phyloP scores from a whole-genome alignment of 2,113 vertebrate species.

The Zeus faber region DNA sequence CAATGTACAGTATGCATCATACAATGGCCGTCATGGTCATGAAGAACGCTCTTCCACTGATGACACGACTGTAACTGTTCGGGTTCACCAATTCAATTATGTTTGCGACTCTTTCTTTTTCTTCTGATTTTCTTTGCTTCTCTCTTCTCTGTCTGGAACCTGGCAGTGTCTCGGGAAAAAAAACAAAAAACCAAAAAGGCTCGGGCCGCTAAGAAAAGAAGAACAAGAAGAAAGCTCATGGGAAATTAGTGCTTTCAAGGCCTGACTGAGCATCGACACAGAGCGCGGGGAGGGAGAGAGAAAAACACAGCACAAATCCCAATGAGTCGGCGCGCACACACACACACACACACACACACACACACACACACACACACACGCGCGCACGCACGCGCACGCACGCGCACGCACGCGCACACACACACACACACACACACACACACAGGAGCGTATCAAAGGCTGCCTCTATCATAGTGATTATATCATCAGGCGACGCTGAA shows the following conservation, averaged over 20 bases:
- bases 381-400: background rate
- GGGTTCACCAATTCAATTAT: slow-evolving; percentile 52
- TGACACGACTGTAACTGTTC: slow-evolving; percentile 14
- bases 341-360: slow-evolving; percentile 13
- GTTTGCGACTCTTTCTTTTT: slow-evolving; percentile 45
- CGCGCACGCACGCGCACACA: background rate
- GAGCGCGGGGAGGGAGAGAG: slow-evolving; percentile 28
- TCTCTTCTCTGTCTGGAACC: too few species aligned
- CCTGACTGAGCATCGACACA: slow-evolving; percentile 45
- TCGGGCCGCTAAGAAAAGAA: slow-evolving; percentile 44
- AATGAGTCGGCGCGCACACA: slow-evolving; percentile 17
- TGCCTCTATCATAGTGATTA: slow-evolving; percentile 33
- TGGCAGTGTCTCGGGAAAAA: slow-evolving; percentile 25
- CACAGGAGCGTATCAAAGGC: slow-evolving; percentile 16
- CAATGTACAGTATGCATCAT: slow-evolving; percentile 18
- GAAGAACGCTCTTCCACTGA: too few species aligned
- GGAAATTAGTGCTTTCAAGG: slow-evolving; percentile 62
- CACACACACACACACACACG: slow-evolving; percentile 6
- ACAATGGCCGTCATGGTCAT: too few species aligned
- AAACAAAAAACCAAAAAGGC: too few species aligned
- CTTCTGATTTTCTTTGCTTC: slow-evolving; percentile 19
- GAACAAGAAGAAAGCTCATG: slow-evolving; percentile 43
- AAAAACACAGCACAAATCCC: slow-evolving; percentile 15
- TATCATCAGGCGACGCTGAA: slow-evolving; percentile 23
- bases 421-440: slow-evolving; percentile 11